phyloP scores from a whole-genome alignment of 2,113 vertebrate genomes.

The Pagrus major region DNA sequence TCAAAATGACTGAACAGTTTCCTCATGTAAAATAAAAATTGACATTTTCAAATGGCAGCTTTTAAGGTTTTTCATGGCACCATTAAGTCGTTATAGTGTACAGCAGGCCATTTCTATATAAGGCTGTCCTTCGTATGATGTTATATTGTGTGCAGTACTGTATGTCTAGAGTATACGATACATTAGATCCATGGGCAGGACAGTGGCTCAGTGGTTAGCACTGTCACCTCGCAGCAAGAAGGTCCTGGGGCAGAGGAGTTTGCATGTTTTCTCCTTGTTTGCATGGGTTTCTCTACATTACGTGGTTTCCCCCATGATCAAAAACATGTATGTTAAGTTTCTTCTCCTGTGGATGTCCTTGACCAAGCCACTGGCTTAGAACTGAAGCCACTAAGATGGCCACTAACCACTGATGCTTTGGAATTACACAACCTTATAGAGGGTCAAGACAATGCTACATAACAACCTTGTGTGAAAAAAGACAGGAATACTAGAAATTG shows the following conservation, averaged over 20 bases:
- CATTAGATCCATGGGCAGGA: too few species aligned
- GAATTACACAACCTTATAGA: not conserved
- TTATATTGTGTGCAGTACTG: not conserved
- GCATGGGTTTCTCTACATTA: too few species aligned
- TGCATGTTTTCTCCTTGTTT: too few species aligned
- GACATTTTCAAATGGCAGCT: constrained; percentile 21
- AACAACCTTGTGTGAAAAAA: not conserved
- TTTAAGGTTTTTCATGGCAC: constrained; percentile 6
- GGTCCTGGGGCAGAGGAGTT: too few species aligned
- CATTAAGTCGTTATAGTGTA: not conserved
- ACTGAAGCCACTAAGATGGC: too few species aligned
- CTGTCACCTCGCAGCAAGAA: too few species aligned
- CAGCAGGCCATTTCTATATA: constrained; percentile 1
- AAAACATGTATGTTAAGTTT: too few species aligned
- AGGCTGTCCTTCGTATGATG: not conserved
- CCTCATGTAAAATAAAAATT: constrained; percentile 14
- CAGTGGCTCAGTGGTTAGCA: too few species aligned
- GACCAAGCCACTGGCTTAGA: too few species aligned
- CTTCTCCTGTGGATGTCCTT: too few species aligned
- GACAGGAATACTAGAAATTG: not conserved
- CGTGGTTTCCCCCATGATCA: too few species aligned
- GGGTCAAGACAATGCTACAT: not conserved
- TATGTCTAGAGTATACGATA: not conserved
- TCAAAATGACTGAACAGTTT: constrained; percentile 45
- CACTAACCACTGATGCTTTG: not conserved